phyloP scores from a whole-genome alignment of 2,797 vertebrate genomes.

The Phalloptychus januarius region DNA sequence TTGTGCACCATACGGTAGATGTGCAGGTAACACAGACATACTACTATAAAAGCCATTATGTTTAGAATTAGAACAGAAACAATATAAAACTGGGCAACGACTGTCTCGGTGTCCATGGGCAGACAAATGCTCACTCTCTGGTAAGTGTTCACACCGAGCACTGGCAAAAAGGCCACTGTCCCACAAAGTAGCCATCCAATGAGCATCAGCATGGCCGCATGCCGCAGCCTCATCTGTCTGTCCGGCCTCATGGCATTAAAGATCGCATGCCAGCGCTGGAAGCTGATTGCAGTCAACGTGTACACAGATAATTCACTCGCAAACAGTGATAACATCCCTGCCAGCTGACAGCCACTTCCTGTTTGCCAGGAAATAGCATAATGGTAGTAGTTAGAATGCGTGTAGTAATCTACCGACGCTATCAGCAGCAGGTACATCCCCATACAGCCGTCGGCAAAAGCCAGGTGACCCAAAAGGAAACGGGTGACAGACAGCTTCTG shows the following conservation, averaged over 20 bases:
- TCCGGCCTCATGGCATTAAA: constrained; percentile 88
- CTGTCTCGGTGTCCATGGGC: constrained; percentile 87
- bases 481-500: constrained; percentile 87
- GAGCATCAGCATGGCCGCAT: constrained; percentile 80
- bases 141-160: constrained; percentile 88
- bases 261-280: constrained; percentile 90
- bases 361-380: constrained; percentile 91
- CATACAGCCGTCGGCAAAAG: constrained; percentile 91
- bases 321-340: constrained; percentile 88
- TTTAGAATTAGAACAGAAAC: constrained; percentile 82
- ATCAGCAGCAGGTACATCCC: constrained; percentile 88
- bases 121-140: constrained; percentile 90
- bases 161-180: constrained; percentile 83
- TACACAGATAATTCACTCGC: constrained; percentile 89
- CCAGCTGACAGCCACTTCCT: constrained; percentile 84
- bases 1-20: constrained; percentile 88
- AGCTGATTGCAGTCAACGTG: constrained; percentile 86
- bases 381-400: constrained; percentile 86
- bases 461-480: constrained; percentile 90
- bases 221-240: constrained; percentile 79
- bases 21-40: constrained; percentile 87
- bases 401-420: constrained; percentile 86
- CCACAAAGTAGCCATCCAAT: constrained; percentile 84
- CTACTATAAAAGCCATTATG: constrained; percentile 84
- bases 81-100: constrained; percentile 80